Percentiles rank a stretch among this genome's conserved stretches.
Conservation (phyloP, 1,140 invertebrate genomes). For the Protaetia brevitarsis region DNA sequence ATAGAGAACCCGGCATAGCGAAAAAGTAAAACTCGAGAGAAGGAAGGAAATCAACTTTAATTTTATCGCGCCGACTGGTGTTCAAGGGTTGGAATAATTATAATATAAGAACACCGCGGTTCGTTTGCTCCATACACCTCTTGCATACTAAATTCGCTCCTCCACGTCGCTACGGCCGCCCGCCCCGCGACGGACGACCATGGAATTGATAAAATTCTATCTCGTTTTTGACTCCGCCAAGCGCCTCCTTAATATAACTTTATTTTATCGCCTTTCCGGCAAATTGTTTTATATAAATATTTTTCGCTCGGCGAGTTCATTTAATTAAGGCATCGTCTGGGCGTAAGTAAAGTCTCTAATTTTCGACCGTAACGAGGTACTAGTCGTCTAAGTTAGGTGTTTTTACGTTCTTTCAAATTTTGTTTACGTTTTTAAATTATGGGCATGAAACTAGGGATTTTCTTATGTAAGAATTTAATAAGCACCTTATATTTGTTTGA, state of each 20-base stretch:
- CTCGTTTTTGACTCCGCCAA: neutral
- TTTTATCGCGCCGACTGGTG: constrained; percentile 25
- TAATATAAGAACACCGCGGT: constrained; percentile 27
- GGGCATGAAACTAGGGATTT: too few species aligned
- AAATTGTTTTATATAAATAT: constrained; percentile 18
- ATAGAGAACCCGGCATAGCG: neutral
- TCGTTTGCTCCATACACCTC: constrained; percentile 11
- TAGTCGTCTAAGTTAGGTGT: too few species aligned
- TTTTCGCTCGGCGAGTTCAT: too few species aligned
- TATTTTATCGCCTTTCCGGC: neutral
- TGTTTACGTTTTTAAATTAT: too few species aligned
- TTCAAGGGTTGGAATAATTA: constrained; percentile 28
- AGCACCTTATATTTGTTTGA: too few species aligned
- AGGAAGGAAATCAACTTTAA: constrained; percentile 28
- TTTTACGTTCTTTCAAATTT: too few species aligned
- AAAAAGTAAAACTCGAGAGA: constrained; percentile 22
- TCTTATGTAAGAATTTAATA: too few species aligned
- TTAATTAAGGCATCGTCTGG: too few species aligned
- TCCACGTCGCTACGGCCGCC: neutral
- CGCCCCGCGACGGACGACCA: neutral
- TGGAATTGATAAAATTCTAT: constrained; percentile 18
- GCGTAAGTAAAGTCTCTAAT: too few species aligned
- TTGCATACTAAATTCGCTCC: neutral
- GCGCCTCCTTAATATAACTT: neutral
- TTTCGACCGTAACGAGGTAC: too few species aligned